phyloP scores from a whole-genome alignment of 2,888 invertebrate species.

The Octonoba sinensis region DNA sequence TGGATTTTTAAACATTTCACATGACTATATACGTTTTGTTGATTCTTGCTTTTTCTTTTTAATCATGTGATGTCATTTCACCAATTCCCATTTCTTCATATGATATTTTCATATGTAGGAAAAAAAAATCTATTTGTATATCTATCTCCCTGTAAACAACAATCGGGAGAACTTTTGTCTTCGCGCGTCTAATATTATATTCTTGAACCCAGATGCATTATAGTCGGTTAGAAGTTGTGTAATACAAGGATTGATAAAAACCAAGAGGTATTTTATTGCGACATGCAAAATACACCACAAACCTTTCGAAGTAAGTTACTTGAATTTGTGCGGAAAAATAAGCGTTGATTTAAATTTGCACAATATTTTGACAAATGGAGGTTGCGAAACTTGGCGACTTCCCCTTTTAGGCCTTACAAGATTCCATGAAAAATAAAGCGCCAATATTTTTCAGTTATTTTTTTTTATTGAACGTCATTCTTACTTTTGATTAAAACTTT shows the following conservation, averaged over 20 bases:
- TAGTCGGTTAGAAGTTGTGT: conserved; percentile 33
- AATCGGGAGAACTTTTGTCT: conserved; percentile 61
- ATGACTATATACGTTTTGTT: too few species aligned
- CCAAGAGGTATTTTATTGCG: conserved; percentile 50
- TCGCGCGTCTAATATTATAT: conserved; percentile 62
- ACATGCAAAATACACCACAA: conserved; percentile 64
- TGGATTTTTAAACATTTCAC: too few species aligned
- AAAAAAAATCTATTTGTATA: conserved; percentile 19
- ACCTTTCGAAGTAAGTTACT: conserved; percentile 60
- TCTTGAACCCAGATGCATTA: conserved; percentile 61
- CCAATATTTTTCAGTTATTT: conserved; percentile 2
- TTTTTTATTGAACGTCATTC: neutral
- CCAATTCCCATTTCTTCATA: neutral
- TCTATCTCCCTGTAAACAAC: conserved; percentile 51
- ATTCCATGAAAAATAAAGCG: conserved; percentile 28
- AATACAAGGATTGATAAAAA: conserved; percentile 54
- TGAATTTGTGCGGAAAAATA: conserved; percentile 5
- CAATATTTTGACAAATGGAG: conserved; percentile 12
- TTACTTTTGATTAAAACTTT: too few species aligned
- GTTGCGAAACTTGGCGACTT: conserved; percentile 54
- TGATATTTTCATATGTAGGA: neutral
- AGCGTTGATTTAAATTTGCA: conserved; percentile 19
- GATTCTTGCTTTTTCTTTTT: too few species aligned
- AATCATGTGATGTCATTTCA: too few species aligned
- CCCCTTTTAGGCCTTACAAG: conserved; percentile 58